phyloP scores from a whole-genome alignment of 2,888 invertebrate genomes.

The Torymus aiolomorphi region DNA sequence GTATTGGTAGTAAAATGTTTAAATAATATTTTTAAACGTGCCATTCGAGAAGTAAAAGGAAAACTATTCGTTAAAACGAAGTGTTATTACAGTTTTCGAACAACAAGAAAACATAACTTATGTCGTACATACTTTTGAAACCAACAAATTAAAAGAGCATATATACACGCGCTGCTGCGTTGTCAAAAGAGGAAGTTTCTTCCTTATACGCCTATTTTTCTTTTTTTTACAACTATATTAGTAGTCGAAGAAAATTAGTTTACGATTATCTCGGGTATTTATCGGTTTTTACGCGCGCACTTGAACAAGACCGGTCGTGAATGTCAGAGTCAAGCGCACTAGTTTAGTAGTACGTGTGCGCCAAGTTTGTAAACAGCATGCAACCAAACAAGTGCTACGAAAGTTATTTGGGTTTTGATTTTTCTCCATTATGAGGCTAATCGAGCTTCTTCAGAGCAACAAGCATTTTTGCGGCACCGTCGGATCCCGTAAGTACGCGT shows the following conservation, averaged over 20 bases:
- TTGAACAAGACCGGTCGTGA: conserved; percentile 30
- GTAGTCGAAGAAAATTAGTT: conserved; percentile 35
- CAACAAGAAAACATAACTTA: too few relatives aligned
- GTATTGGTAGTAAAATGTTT: too few relatives aligned
- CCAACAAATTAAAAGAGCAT: too few relatives aligned
- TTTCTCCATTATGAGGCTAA: conserved; percentile 12
- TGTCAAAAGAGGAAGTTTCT: conserved; percentile 7
- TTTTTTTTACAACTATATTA: conserved; percentile 20
- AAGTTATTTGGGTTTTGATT: conserved; percentile 3
- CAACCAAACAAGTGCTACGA: conserved; percentile 30
- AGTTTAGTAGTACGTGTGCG: conserved; percentile 9
- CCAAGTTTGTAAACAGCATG: conserved; percentile 36
- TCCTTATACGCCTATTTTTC: background rate
- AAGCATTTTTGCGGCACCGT: conserved; percentile 52
- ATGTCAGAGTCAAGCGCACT: conserved; percentile 35
- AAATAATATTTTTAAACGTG: too few relatives aligned
- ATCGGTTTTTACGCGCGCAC: conserved; percentile 32
- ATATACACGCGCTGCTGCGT: background rate
- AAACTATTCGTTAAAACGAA: too few relatives aligned
- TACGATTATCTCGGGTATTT: conserved; percentile 35
- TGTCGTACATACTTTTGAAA: too few relatives aligned
- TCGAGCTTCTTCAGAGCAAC: conserved; percentile 6
- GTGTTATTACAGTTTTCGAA: too few relatives aligned
- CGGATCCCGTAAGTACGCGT: conserved; percentile 55
- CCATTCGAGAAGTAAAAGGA: too few relatives aligned